phyloP scores from a whole-genome alignment of 2,888 invertebrate genomes.

The Lydus trimaculatus region DNA sequence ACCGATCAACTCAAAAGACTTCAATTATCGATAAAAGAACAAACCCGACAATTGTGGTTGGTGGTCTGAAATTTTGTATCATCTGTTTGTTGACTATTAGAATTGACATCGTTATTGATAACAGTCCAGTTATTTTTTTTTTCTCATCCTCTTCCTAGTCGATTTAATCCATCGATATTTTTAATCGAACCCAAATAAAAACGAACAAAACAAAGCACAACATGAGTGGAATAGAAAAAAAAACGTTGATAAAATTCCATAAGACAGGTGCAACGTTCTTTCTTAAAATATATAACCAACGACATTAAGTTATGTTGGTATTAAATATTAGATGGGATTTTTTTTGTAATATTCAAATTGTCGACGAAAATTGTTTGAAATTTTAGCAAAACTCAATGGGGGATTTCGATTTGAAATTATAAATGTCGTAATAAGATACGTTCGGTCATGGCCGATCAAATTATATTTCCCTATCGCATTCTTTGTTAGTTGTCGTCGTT shows the following conservation, averaged over 20 bases:
- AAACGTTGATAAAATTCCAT: background rate
- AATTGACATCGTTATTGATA: slow-evolving; percentile 6
- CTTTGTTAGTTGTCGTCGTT: background rate
- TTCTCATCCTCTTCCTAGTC: too few species aligned
- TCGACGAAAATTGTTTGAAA: background rate
- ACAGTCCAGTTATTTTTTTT: background rate
- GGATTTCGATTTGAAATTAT: slow-evolving; percentile 3
- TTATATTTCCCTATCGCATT: background rate
- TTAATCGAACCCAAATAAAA: background rate
- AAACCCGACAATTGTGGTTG: background rate
- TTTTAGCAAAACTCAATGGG: background rate
- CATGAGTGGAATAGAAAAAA: background rate
- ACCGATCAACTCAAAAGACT: background rate
- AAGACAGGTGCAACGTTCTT: slow-evolving; percentile 4
- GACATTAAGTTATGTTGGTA: background rate
- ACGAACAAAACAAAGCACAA: background rate
- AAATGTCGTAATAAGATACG: background rate
- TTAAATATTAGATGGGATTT: background rate
- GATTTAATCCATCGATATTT: background rate
- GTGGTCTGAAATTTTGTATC: background rate
- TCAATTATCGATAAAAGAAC: background rate
- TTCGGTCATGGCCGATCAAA: slow-evolving; percentile 5
- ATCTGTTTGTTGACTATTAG: background rate
- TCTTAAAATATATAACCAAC: background rate
- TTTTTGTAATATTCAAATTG: background rate